phyloP scores from a whole-genome alignment of 1,140 invertebrate genomes.

The Agrilus planipennis region DNA sequence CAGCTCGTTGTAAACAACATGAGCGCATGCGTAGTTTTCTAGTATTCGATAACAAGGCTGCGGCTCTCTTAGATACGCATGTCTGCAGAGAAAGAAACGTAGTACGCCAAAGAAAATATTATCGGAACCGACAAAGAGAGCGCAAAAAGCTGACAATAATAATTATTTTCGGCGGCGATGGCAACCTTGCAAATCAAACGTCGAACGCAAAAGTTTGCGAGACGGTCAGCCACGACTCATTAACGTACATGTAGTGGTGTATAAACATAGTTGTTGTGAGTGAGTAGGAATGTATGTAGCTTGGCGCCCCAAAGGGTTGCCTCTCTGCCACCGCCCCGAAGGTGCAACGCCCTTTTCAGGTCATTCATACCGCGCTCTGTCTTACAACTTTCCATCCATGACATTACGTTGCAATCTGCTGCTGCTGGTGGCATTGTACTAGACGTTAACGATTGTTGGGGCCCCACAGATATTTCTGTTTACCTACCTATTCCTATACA shows the following conservation, averaged over 20 bases:
- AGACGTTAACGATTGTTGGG: no score
- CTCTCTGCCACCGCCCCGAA: constrained; percentile 9
- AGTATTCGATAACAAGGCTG: constrained; percentile 26
- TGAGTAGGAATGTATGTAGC: no score
- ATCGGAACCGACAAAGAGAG: no score
- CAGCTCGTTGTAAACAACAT: constrained; percentile 35
- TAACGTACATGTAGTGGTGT: constrained; percentile 1
- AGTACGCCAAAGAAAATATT: not conserved
- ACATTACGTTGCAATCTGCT: constrained; percentile 10
- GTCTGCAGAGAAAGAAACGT: not conserved
- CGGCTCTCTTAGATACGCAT: constrained; percentile 1
- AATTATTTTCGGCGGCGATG: constrained; percentile 2
- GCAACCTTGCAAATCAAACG: constrained; percentile 4
- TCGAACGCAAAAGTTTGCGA: constrained; percentile 3
- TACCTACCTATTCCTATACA: no score
- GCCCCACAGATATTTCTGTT: no score
- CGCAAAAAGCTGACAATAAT: not conserved
- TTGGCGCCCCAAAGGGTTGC: constrained; percentile 10
- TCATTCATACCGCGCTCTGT: constrained; percentile 25
- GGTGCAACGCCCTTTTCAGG: constrained; percentile 23
- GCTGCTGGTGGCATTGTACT: no score
- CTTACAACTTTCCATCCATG: constrained; percentile 7
- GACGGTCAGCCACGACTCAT: not conserved
- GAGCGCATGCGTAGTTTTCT: constrained; percentile 30
- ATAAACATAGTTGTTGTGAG: constrained; percentile 2